Base-by-base conservation (phyloP, 2,888 invertebrate species). In the Neoascia interrupta region DNA sequence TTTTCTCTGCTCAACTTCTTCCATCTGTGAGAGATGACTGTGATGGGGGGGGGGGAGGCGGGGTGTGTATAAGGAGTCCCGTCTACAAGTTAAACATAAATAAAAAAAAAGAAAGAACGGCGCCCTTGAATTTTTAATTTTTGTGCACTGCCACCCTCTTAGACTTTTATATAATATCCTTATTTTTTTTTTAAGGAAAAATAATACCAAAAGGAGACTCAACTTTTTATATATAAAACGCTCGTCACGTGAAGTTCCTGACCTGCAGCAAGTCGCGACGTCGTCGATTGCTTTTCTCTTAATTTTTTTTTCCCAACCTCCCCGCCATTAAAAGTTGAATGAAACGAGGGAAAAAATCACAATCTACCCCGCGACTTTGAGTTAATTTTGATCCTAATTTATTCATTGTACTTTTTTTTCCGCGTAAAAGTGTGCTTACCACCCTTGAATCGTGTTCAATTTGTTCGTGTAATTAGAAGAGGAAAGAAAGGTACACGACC, bases 81-180 rank as follows among this genome's bases (percentile, higher is more conserved):
- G n/a, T 47, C 23, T n/a, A 19, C 23, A 49, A 61, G 66, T 61
- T 28, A 56, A 68, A 73, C 43, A 73, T 58, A 61, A 47, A 63
- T 36, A 61, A 56, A 21, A 47, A 28, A 28, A 39, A 64, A 51
- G 47, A 61, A 63, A 72, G 49, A 39, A 49, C n/a, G n/a, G n/a
- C 73, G 79, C 66, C 79, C 79, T 79, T 79, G 79, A 79, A 79
- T 79, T 79, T 79, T 79, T 79, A 79, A 79, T 79, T 79, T 68
- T 66, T 68, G 61, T 79, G 79, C 73, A 79, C 66, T 56, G 61
- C 66, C 68, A 53, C 45, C 37, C 43, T 16, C 64, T 11, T 13
- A 10, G n/a, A n/a, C 31, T 31, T 31, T n/a, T 31, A 31, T 31
- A n/a, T 31, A 31, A n/a, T n/a, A 31, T 31, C 31, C 8, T 31